Evolutionary conservation across 2,797 vertebrate genomes (phyloP).

Genomic region (Chelidonichthys spinosus): DNA sequence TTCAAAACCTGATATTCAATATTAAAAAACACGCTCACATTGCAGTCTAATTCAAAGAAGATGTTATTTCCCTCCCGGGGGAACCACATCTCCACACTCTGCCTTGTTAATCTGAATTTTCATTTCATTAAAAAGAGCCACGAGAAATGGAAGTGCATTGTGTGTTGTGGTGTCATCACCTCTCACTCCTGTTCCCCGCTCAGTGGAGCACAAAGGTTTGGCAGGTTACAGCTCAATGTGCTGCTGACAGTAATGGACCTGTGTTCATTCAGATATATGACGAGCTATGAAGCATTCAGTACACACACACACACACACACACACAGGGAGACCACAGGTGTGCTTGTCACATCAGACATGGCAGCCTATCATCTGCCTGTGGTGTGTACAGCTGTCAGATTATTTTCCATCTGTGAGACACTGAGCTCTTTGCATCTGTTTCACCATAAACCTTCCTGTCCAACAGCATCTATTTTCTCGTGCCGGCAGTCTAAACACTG

Average conservation of each 20-base stretch:
- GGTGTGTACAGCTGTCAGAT: conserved; percentile 46
- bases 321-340: conserved; percentile 33
- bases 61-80: neutral
- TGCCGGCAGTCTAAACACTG: conserved; percentile 3
- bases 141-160: neutral
- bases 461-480: conserved; percentile 8
- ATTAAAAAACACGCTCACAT: neutral
- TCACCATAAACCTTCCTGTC: conserved; percentile 20
- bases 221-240: conserved; percentile 46
- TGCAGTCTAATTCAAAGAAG: neutral
- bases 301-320: neutral
- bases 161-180: neutral
- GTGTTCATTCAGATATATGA: conserved; percentile 1
- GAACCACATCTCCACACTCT: neutral
- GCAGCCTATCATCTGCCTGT: conserved; percentile 4
- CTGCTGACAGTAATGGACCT: conserved; percentile 48
- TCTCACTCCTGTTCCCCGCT: conserved; percentile 15
- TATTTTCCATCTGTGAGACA: conserved; percentile 22
- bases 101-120: conserved; percentile 2
- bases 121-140: neutral
- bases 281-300: conserved; percentile 6
- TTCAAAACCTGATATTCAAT: neutral
- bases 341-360: conserved; percentile 37
- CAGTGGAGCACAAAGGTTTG: conserved; percentile 32
- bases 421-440: conserved; percentile 38